phyloP scores from a whole-genome alignment of 53 echinoderm and acorn worm genomes.

The Apostichopus leukothele region DNA sequence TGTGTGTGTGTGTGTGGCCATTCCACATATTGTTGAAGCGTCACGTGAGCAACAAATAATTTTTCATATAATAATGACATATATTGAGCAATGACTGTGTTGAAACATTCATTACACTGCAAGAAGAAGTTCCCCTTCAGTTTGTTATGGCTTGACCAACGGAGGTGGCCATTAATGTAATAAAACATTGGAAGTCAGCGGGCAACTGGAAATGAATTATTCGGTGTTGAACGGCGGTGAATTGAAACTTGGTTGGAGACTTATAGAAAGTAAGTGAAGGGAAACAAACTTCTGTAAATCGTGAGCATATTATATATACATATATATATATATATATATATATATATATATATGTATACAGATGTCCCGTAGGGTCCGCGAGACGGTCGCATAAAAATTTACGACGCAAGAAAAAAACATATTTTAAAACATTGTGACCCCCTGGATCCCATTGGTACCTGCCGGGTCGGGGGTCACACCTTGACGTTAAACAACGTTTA shows the following conservation, averaged over 20 bases:
- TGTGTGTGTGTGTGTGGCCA: too few species aligned
- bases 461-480: background rate
- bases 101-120: background rate
- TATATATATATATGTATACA: background rate
- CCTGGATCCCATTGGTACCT: background rate
- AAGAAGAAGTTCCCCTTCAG: too few species aligned
- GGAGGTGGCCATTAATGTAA: background rate
- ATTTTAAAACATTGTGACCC: too few species aligned
- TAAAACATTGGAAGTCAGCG: background rate
- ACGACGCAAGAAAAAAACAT: background rate
- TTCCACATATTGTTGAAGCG: too few species aligned
- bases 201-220: too few species aligned
- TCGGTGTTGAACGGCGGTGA: too few species aligned
- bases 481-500: too few species aligned
- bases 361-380: slow-evolving; percentile 7
- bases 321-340: background rate
- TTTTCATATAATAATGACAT: background rate
- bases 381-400: slow-evolving; percentile 9
- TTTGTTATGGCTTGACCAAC: background rate
- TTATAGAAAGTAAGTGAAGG: too few species aligned
- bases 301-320: background rate
- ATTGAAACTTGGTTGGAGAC: too few species aligned
- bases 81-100: background rate
- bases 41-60: too few species aligned
- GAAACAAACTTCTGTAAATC: background rate